Evolutionary conservation across 2,797 vertebrate genomes (phyloP), one percentile per base, ranked within the genome.

Genomic region (Lophotriccus pileatus): DNA sequence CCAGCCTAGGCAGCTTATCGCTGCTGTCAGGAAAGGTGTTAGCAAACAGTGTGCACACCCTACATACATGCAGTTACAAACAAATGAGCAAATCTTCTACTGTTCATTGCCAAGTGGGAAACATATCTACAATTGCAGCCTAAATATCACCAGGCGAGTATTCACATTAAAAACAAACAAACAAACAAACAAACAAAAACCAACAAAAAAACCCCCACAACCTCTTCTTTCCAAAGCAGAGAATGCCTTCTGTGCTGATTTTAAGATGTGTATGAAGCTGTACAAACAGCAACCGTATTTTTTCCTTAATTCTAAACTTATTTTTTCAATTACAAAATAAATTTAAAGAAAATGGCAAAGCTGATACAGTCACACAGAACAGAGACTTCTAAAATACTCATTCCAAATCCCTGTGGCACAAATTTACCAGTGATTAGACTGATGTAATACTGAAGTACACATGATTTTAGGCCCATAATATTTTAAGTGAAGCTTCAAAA

Each of bases 11-110:
- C 72, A 66, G 76, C 90, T 95, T 94, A 95, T 89, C 53, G 1
- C 10, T 27, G 80, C 90, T 95, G 88, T 94, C 89, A 79, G 80
- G 74, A 85, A 92, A 93, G 75, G 94, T 79, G 93, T 89, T 5
- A 82, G 85, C 91, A 91, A 96, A 96, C 89, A 96, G 68, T 34
- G 72, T 23, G 68, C 84, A 85, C 9, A 75, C 79, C 46, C 53
- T 11, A 14, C 3, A 4, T 5, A 50, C 55, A 69, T 0, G 4
- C 16, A 4, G n/a, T 18, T 58, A 94, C 87, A 90, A 89, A 92
- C 68, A 81, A 83, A 73, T 2, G 3, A 46, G 78, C 34, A 84
- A 46, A 82, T 44, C 89, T 79, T 20, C 37, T 10, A 34, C 34
- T 58, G 22, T 6, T 77, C 68, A 6, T 17, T 68, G 90, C 75